phyloP scores from a whole-genome alignment of 2,888 invertebrate genomes.

The Notodonta ziczac region DNA sequence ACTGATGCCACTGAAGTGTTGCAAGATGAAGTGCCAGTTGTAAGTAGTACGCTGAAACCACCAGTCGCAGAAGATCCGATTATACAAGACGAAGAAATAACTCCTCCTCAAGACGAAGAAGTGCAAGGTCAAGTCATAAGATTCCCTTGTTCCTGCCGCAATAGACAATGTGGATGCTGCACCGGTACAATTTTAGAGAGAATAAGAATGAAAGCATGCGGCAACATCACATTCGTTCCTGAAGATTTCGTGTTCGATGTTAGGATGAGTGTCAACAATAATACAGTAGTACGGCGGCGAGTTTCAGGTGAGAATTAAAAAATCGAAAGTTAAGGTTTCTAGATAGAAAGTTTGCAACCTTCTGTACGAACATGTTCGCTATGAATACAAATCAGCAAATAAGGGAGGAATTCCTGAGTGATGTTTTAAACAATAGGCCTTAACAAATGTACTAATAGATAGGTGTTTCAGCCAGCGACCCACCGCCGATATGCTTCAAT shows the following conservation, averaged over 20 bases:
- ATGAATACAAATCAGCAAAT: conserved; percentile 30
- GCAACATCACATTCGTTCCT: conserved; percentile 90
- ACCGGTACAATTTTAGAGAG: conserved; percentile 86
- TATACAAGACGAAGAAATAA: conserved; percentile 45
- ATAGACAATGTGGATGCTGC: conserved; percentile 88
- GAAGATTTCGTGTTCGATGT: conserved; percentile 93
- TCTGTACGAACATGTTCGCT: conserved; percentile 18
- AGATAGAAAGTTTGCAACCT: conserved; percentile 18
- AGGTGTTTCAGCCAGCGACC: conserved; percentile 87
- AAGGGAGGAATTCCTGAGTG: conserved; percentile 10
- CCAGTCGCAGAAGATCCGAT: conserved; percentile 47
- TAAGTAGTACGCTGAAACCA: conserved; percentile 35
- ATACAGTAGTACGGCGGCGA: conserved; percentile 88
- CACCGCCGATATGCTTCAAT: conserved; percentile 88
- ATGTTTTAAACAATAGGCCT: conserved; percentile 22
- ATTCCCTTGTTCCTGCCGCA: conserved; percentile 86
- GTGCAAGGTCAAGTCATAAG: conserved; percentile 77
- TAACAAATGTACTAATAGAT: conserved; percentile 23
- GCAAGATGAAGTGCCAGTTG: conserved; percentile 33
- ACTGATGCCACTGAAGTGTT: conserved; percentile 33
- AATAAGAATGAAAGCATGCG: conserved; percentile 90
- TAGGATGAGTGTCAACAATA: conserved; percentile 88
- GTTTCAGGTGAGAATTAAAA: conserved; percentile 86
- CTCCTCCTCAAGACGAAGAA: conserved; percentile 43
- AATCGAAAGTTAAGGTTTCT: conserved; percentile 1